These are phyloP conservation scores for Taenaris catops DNA, from an alignment of 2,888 invertebrate species.

Conservation along the genomic window DNA sequence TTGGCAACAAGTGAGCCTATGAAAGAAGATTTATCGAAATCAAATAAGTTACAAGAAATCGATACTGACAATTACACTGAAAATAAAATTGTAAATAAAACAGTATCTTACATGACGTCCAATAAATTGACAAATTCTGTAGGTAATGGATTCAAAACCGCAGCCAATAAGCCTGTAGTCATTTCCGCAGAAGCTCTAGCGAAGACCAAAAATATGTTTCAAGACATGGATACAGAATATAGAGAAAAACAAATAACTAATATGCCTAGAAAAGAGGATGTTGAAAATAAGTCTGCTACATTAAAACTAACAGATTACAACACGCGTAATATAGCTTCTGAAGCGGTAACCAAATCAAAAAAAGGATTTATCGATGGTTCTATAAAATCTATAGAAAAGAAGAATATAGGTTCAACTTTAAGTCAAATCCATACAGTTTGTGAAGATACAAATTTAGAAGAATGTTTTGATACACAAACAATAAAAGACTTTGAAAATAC, in stretches of 20 bases:
- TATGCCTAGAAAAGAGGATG: not conserved
- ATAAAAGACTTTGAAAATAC: slow-evolving; percentile 54
- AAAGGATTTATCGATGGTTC: slow-evolving; percentile 43
- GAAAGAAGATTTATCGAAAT: no score
- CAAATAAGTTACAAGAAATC: no score
- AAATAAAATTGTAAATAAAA: no score
- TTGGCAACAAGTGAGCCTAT: no score
- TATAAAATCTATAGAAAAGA: no score
- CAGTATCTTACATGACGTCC: no score
- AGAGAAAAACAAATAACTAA: slow-evolving; percentile 1
- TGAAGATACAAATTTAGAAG: slow-evolving; percentile 13
- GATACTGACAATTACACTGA: no score
- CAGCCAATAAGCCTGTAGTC: slow-evolving; percentile 34
- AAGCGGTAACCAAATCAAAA: slow-evolving; percentile 43
- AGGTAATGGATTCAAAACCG: slow-evolving; percentile 38
- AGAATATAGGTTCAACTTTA: no score
- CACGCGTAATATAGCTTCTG: slow-evolving; percentile 30
- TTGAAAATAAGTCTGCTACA: no score
- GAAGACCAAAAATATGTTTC: slow-evolving; percentile 41
- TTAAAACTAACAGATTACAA: not conserved
- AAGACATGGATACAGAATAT: slow-evolving; percentile 25
- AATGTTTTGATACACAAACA: slow-evolving; percentile 40
- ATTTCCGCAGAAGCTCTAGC: slow-evolving; percentile 39
- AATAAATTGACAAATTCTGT: no score
- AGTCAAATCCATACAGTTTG: no score